Evolutionary conservation across 2,113 vertebrate species (phyloP), one percentile per base, ranked within the genome.

Genomic region (Gallinago undulata): DNA sequence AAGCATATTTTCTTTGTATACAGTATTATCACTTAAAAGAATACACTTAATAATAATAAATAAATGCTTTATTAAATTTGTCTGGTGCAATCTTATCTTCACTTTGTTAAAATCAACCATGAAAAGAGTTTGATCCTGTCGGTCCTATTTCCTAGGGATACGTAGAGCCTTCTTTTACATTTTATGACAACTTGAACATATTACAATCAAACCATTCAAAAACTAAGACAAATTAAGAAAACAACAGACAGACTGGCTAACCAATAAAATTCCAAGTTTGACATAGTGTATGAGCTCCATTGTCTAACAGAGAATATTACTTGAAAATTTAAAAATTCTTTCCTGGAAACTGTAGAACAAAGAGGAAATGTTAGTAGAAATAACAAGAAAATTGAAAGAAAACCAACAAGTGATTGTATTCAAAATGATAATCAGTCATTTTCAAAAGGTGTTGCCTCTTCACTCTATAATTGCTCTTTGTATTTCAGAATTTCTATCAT

Each of bases 371-470:
- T 91, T 68, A 92, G 84, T 67, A 90, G 87, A 91, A 96, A 94
- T 68, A 85, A 79, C n/a, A 51, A 68, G 79, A 79, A 78, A 90
- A 84, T 19, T 67, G 55, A 94, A 85, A 78, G 93, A 91, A 96
- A 96, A 47, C 47, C 81, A 91, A 43, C 60, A 68, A 92, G 83
- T 88, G 30, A 83, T 39, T 89, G 74, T 92, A 95, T 93, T 88
- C 79, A 93, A 96, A 97, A 91, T 35, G 9, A 55, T 79, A 83
- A 59, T 81, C 79, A 82, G 78, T 97, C 28, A 73, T 86, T 97
- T 96, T 87, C 81, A 84, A 75, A 88, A 86, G 41, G 83, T 87
- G 62, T 60, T 89, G 69, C 37, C 37, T 97, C 90, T 79, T 89
- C 70, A 60, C 41, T 87, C 79, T 75, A 22, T 41, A 45, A 83